Evolutionary conservation across 2,888 invertebrate genomes (phyloP), one percentile per base, ranked within the genome.

Genomic region (Merodon equestris): DNA sequence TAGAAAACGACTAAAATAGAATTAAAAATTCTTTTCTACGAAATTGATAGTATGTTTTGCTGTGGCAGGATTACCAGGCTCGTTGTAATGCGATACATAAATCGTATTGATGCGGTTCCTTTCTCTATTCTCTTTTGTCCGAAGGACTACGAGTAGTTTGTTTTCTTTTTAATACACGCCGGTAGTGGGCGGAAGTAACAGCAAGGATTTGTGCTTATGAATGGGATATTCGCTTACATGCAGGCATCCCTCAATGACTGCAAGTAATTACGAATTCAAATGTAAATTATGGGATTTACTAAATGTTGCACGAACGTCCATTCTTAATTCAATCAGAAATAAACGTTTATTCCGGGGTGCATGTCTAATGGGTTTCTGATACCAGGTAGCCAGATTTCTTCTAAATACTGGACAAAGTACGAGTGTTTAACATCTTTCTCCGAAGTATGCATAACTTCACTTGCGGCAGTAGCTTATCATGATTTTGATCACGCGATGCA

Each of bases 211-310:
- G 54, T 42, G 44, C 27, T 36, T 44, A 45, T 61, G 27, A 50
- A 14, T 60, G 45, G 18, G n/a, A 42, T 34, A 50, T 53, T 13
- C 48, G n/a, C 17, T 60, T 56, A 66, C 72, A 47, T 67, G 67
- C 61, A 63, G 53, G 63, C 63, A 53, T n/a, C n/a, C n/a, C n/a
- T n/a, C 51, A 61, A 73, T 2, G 27, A 7, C 7, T 27, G 7
- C 27, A 63, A 79, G 63, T 54, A 79, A 79, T 73, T 73, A 68
- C 57, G n/a, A n/a, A n/a, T n/a, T n/a, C n/a, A 68, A 79, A 79
- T 79, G 77, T 68, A 79, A 79, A 79, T 79, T 67, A 53, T 50
- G 58, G 73, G 53, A 47, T 58, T 67, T 61, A 58, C 36, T 68
- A 73, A 54, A 48, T 58, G 73, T 60, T 58, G 14, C 68, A 63